These are phyloP conservation scores for Tethya wilhelma DNA, from an alignment of 37 sponge, comb jelly and placozoan genomes.

Conservation along the genomic window DNA sequence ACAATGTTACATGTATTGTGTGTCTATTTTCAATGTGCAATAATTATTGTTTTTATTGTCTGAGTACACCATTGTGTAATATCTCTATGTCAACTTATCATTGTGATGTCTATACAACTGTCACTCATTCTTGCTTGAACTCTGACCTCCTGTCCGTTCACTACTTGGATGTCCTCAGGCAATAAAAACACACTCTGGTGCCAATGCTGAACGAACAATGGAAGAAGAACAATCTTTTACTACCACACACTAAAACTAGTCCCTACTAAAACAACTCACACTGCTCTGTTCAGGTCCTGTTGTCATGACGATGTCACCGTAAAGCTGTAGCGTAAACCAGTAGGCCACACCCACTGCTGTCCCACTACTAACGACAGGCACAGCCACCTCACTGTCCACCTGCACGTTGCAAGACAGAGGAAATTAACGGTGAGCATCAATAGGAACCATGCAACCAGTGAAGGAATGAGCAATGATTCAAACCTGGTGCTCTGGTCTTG, in stretches of 20 bases:
- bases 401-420: not conserved
- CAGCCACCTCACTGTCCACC: conserved; percentile 9
- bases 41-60: too few relatives aligned
- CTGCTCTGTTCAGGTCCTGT: conserved; percentile 34
- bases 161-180: conserved; percentile 37
- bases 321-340: conserved; percentile 59
- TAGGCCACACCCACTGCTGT: conserved; percentile 49
- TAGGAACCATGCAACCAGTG: too few relatives aligned
- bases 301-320: conserved; percentile 8
- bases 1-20: too few relatives aligned
- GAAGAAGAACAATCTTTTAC: too few relatives aligned
- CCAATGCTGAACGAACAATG: not conserved
- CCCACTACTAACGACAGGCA: conserved; percentile 32
- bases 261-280: too few relatives aligned
- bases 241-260: too few relatives aligned
- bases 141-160: conserved; percentile 25
- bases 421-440: too few relatives aligned
- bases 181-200: conserved; percentile 59
- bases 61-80: too few relatives aligned
- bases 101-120: conserved; percentile 33
- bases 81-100: too few relatives aligned
- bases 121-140: conserved; percentile 32
- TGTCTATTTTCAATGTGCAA: too few relatives aligned
- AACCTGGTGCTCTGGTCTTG: not conserved
- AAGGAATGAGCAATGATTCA: too few relatives aligned